Evolutionary conservation across 64 coral and sea anemone species (phyloP), one percentile per base, ranked within the genome.

Genomic region (Montipora sp.): DNA sequence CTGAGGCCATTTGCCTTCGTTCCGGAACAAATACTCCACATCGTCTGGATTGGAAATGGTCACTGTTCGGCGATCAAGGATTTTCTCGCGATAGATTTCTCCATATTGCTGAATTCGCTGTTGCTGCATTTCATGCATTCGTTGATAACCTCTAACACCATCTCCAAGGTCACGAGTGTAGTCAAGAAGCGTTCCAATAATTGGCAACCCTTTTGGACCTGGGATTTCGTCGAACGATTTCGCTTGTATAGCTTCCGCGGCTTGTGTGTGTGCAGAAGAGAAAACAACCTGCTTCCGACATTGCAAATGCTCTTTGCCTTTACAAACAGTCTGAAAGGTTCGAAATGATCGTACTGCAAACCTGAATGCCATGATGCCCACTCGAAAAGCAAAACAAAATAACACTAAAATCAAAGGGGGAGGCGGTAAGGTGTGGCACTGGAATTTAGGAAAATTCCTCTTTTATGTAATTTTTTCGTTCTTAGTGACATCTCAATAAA

Each of bases 1-100:
- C 8, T 23, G 43, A 3, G 93, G 93, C 18, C 86, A 95, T 18
- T 95, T 83, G 45, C 88, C 93, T 70, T 95, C 93, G 75, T 95
- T 77, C 19, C 82, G 93, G 75, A 91, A 95, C 75, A 95, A 74
- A 7, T 59, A 49, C 57, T 91, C 71, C 3, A 95, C 75, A 72
- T 88, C 88, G 4, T 95, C 89, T 0, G 88, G 88, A 86, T 95
- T 76, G 9, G 77, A 90, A 3, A 95, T 75, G 46, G 84, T 73
- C 20, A 91, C 88, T 2, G 88, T 80, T 53, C 81, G 69, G 18
- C 19, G 27, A 45, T 45, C 36, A 5, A 89, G 12, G 18, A 95
- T 44, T 21, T 91, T 90, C 36, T 95, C 93, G 4, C 89, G 59
- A 70, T 79, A 95, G 46, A 95, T 95, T 3, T 74, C 12, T 16